A percentile compares a stretch with the other conserved stretches of the same genome.
These are phyloP conservation scores for Cyrtodaria siliqua DNA, from an alignment of 2,888 invertebrate genomes.

Conservation along the genomic window DNA sequence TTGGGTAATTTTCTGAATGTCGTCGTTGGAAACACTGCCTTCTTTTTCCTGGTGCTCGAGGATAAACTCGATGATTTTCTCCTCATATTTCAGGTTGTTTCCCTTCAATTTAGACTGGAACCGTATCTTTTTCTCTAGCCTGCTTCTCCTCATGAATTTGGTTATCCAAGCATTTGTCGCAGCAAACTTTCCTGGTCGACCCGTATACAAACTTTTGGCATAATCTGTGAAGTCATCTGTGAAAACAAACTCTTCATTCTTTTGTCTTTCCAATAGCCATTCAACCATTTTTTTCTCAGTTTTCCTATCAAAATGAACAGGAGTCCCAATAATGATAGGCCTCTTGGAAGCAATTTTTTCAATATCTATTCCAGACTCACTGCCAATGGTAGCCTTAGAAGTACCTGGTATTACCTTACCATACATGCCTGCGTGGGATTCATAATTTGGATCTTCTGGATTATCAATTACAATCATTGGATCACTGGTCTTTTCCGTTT, in stretches of 20 bases:
- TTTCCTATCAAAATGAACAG: constrained; percentile 53
- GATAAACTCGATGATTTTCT: constrained; percentile 47
- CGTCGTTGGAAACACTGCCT: constrained; percentile 63
- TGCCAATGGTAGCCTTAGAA: neutral
- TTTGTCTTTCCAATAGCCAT: constrained; percentile 50
- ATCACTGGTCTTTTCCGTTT: constrained; percentile 6
- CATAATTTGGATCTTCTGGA: constrained; percentile 52
- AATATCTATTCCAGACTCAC: constrained; percentile 17
- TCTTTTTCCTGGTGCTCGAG: constrained; percentile 53
- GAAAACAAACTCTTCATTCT: constrained; percentile 56
- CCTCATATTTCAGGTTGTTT: constrained; percentile 59
- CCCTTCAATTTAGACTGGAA: constrained; percentile 59
- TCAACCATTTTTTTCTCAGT: constrained; percentile 56
- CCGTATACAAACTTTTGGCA: constrained; percentile 54
- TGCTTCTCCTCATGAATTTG: constrained; percentile 53
- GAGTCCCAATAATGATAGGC: constrained; percentile 54
- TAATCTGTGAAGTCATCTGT: constrained; percentile 60
- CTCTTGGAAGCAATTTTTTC: constrained; percentile 38
- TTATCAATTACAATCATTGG: constrained; percentile 56
- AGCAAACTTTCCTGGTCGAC: constrained; percentile 54
- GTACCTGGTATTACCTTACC: neutral
- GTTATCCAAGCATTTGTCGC: constrained; percentile 63
- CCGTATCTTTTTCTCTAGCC: constrained; percentile 38
- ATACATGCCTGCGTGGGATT: constrained; percentile 3
- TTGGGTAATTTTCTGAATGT: constrained; percentile 55